phyloP scores from a whole-genome alignment of 2,113 vertebrate species.

The Amia ocellicauda region DNA sequence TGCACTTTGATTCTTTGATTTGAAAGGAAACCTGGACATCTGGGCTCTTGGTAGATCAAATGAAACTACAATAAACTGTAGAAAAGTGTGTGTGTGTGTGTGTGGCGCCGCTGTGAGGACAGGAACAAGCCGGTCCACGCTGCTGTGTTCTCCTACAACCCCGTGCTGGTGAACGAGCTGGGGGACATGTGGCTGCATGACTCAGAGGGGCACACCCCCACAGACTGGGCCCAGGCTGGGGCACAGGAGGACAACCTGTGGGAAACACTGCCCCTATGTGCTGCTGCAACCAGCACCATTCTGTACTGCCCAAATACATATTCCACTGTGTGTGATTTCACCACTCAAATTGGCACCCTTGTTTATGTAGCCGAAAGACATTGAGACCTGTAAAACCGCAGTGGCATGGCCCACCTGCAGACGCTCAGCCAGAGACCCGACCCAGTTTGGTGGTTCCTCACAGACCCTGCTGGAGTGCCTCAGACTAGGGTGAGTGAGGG shows the following conservation, averaged over 20 bases:
- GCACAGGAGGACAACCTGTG: conserved; percentile 56
- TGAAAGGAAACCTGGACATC: too few species aligned
- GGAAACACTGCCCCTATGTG: conserved; percentile 37
- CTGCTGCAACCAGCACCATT: too few species aligned
- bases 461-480: conserved; percentile 61
- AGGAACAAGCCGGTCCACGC: conserved; percentile 80
- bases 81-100: rapidly evolving
- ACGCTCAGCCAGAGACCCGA: conserved; percentile 34
- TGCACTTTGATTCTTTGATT: too few species aligned
- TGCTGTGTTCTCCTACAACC: conserved; percentile 76
- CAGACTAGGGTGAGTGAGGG: conserved; percentile 57
- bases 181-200: conserved; percentile 79
- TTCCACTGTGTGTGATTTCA: too few species aligned
- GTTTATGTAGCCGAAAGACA: too few species aligned
- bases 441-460: conserved; percentile 42
- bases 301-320: too few species aligned
- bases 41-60: too few species aligned
- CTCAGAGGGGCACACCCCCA: conserved; percentile 57
- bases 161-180: conserved; percentile 68
- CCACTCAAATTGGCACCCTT: too few species aligned
- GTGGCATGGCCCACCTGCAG: conserved; percentile 63
- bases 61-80: too few species aligned
- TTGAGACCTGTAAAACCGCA: neutral
- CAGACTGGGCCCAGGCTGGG: conserved; percentile 70
- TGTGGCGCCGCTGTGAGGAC: conserved; percentile 71